Percentiles rank a stretch among this genome's conserved stretches.
Evolutionary conservation across 2,888 invertebrate species (phyloP).

Genomic region (Rhogogaster chlorosoma): DNA sequence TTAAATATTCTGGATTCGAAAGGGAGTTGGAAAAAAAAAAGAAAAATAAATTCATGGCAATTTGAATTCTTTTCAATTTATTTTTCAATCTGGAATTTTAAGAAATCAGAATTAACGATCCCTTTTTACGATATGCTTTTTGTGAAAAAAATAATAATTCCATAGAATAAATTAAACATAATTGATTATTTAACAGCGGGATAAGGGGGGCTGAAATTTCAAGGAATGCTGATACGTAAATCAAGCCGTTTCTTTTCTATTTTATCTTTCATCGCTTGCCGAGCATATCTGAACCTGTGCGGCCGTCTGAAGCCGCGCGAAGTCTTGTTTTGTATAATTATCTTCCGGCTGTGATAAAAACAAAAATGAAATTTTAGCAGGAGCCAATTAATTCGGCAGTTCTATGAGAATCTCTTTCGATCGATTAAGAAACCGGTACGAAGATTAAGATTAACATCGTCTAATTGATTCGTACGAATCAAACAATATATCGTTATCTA

Average conservation of each 20-base stretch:
- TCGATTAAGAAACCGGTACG: neutral
- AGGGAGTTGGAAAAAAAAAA: no score
- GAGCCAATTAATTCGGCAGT: neutral
- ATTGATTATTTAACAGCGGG: neutral
- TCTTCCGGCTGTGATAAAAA: neutral
- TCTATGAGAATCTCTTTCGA: neutral
- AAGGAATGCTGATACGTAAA: neutral
- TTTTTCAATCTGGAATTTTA: no score
- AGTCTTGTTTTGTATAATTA: neutral
- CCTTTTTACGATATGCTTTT: neutral
- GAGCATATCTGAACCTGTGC: neutral
- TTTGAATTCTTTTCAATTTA: no score
- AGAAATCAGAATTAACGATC: no score
- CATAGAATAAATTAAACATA: neutral
- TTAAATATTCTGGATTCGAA: no score
- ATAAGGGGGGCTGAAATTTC: neutral
- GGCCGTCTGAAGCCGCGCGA: neutral
- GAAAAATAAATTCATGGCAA: no score
- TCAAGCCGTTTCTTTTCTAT: neutral
- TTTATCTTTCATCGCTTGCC: neutral
- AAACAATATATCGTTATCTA: neutral
- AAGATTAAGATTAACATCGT: neutral
- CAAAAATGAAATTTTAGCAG: neutral
- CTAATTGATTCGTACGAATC: neutral
- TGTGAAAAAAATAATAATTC: neutral